Evolutionary conservation across 2,113 vertebrate genomes (phyloP), one percentile per base, ranked within the genome.

Genomic region (Origma solitaria): DNA sequence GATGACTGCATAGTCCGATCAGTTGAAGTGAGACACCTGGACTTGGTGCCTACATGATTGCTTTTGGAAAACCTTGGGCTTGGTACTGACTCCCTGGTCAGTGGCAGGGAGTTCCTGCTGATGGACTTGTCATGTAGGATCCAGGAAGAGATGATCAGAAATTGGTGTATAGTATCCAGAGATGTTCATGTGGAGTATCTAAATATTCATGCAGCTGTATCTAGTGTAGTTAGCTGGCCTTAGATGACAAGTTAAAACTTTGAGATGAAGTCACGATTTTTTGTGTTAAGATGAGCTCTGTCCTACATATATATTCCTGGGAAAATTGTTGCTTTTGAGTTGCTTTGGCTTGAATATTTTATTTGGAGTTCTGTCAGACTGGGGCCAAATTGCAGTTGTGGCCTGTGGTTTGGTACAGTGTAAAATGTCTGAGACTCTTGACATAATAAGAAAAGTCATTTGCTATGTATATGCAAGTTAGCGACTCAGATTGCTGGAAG

Each of bases 401-500:
- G 65, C 37, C 22, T 83, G 72, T 79, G 75, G 45, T 82, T 76
- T 94, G 45, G 69, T 81, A 9, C 53, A 58, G 6, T 40, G 65
- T 31, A 17, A 64, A 77, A 75, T 76, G 40, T n/a, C 12, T 70
- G 35, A 86, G 81, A 33, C 31, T 13, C 62, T 78, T 51, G 17
- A 54, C 5, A 5, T 68, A 11, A 15, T 38, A 53, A 84, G 49
- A 71, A 65, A 47, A 50, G n/a, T 23, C 23, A 31, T 90, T 73
- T 86, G 88, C 22, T 57, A n/a, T 69, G 38, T 11, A 11, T 50
- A 17, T 71, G 22, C 38, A 56, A 90, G 42, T 77, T 38, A 79
- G 58, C 1, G 6, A 7, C 38, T 73, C 0, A 0, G 19, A 58
- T 65, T 35, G 35, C 69, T 92, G 61, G 25, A 93, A 83, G 28